These are phyloP conservation scores for Sterna hirundo DNA, from an alignment of 2,113 vertebrate species.

Conservation along the genomic window DNA sequence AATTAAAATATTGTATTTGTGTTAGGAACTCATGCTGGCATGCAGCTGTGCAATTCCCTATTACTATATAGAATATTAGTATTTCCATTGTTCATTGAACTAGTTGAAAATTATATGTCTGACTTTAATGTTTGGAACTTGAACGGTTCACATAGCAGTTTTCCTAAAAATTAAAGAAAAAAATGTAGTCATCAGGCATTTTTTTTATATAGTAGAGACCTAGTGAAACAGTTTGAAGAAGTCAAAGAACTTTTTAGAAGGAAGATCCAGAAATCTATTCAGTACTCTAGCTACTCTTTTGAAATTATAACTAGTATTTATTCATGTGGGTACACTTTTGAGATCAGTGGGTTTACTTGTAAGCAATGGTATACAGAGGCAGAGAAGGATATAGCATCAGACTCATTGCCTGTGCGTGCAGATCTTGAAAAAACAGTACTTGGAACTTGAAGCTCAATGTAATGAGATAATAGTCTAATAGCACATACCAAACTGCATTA, in stretches of 20 bases:
- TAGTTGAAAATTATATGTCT: not conserved
- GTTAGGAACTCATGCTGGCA: not conserved
- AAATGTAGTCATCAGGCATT: not conserved
- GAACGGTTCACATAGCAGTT: not conserved
- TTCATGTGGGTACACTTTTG: not conserved
- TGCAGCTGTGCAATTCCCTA: not conserved
- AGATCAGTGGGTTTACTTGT: not conserved
- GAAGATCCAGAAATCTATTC: not conserved
- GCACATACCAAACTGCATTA: not conserved
- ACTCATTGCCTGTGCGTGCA: not conserved
- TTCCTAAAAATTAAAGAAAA: not conserved
- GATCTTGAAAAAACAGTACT: not conserved
- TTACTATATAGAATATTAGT: not conserved
- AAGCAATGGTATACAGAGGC: fast-evolving
- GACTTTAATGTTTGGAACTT: not conserved
- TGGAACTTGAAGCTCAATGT: not conserved
- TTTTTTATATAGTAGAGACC: not conserved
- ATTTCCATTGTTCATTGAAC: not conserved
- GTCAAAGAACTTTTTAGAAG: not conserved
- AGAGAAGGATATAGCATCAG: not conserved
- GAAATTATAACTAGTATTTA: not conserved
- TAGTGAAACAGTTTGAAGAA: not conserved
- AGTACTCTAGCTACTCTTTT: not conserved
- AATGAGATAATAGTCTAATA: not conserved
- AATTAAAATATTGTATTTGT: not conserved